These are phyloP conservation scores for Eupithecia insigniata DNA, from an alignment of 2,888 invertebrate species.

Conservation along the genomic window DNA sequence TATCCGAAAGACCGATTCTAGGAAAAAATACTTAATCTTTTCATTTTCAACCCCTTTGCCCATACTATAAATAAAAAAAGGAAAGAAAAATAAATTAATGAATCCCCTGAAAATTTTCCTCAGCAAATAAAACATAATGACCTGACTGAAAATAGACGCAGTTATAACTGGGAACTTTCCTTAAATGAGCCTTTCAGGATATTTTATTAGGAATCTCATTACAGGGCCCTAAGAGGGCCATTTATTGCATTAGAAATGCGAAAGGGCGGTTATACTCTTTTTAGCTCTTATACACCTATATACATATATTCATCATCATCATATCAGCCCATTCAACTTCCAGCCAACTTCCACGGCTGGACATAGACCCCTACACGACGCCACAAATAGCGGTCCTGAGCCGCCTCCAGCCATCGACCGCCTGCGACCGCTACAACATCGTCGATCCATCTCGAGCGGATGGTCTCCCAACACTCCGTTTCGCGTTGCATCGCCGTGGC, in stretches of 20 bases:
- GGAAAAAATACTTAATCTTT: background rate
- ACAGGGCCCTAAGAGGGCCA: conserved; percentile 23
- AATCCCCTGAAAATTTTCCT: background rate
- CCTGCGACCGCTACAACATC: too few species aligned
- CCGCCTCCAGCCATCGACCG: too few species aligned
- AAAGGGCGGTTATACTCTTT: conserved; percentile 10
- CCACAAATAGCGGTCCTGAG: too few species aligned
- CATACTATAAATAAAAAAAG: background rate
- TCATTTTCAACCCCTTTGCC: background rate
- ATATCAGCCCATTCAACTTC: too few species aligned
- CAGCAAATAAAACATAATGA: conserved; percentile 30
- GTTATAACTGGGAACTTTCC: conserved; percentile 29
- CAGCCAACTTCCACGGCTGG: too few species aligned
- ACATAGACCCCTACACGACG: too few species aligned
- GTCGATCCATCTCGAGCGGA: too few species aligned
- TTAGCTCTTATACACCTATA: background rate
- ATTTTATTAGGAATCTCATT: conserved; percentile 37
- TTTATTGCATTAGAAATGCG: conserved; percentile 26
- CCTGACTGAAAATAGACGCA: conserved; percentile 26
- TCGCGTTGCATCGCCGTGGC: too few species aligned
- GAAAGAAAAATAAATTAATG: background rate
- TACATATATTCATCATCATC: too few species aligned
- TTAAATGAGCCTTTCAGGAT: conserved; percentile 32
- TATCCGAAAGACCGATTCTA: background rate
- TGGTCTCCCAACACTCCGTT: too few species aligned